Evolutionary conservation across 2,888 invertebrate genomes (phyloP), one percentile per base, ranked within the genome.

Genomic region (Thecocarcelia acutangulata): DNA sequence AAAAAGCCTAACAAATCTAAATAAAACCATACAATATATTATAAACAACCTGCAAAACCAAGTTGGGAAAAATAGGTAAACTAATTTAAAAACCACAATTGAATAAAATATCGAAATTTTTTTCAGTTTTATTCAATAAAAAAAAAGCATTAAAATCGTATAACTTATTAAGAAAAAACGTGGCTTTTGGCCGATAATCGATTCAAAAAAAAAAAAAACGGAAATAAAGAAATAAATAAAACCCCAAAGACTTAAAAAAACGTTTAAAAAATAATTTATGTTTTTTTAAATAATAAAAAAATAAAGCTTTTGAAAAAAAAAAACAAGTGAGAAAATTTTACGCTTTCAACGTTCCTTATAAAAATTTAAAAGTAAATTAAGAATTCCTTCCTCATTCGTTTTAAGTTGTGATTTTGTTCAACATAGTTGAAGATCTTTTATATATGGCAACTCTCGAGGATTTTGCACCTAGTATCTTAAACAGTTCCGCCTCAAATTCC

Each of bases 361-460:
- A 52, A 54, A 42, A 13, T n/a, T n/a, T 52, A 59, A 54, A 54
- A 21, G 28, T 8, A 15, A 33, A 50, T 3, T 28, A 44, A 61
- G 17, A 64, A 54, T 44, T 54, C 46, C 33, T 63, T 72, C 48
- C 54, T 68, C 46, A 69, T 46, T 73, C 33, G 33, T 74, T 63
- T 54, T 19, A 33, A 8, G 9, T 66, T 72, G 72, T 56, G 56
- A 42, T 70, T 69, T 68, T 50, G 19, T 56, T 64, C n/a, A 58
- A 70, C 50, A 74, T 69, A 64, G n/a, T 68, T 79, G 19, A 75
- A 78, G 70, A 75, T 61, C 24, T 74, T 75, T 77, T 46, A 79
- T 80, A 73, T 83, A 79, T 83, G 83, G 79, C 80, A 80, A 72
- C 83, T 69, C 66, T 76, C 74, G 76, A 83, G 73, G 83, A 83